Conservation (phyloP, 2,113 vertebrate species). For the Rhipidura dahli region DNA sequence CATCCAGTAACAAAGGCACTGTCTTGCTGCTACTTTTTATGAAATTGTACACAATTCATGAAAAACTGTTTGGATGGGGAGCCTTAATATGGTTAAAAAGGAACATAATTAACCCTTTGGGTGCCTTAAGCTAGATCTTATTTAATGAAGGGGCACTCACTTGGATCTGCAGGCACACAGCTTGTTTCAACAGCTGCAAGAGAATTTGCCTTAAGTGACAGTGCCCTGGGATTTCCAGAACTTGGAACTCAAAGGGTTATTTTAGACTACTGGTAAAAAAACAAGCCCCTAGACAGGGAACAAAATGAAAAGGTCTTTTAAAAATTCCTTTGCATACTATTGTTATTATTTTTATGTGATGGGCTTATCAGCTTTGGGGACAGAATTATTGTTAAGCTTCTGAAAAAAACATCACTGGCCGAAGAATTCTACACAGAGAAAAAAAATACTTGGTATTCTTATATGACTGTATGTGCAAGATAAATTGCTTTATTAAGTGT, state of each 20-base stretch:
- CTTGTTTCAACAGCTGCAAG: not conserved
- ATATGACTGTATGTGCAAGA: not conserved
- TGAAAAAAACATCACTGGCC: not conserved
- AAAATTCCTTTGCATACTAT: not conserved
- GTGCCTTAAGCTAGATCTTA: slow-evolving; percentile 56
- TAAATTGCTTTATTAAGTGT: not conserved
- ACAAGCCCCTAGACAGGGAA: not conserved
- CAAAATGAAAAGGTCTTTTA: not conserved
- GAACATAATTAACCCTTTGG: slow-evolving; percentile 43
- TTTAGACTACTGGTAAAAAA: not conserved
- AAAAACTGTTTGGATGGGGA: slow-evolving; percentile 7
- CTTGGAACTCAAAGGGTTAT: slow-evolving; percentile 42
- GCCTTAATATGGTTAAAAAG: slow-evolving; percentile 53
- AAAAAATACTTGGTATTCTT: not conserved
- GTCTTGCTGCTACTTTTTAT: slow-evolving; percentile 27
- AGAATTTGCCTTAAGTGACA: slow-evolving; percentile 58
- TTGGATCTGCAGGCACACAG: not conserved
- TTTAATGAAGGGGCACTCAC: not conserved
- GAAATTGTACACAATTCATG: not conserved
- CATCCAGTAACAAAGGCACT: not conserved
- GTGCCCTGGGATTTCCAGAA: slow-evolving; percentile 17
- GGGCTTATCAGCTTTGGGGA: not conserved
- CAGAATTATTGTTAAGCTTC: not conserved
- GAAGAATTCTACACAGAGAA: not conserved
- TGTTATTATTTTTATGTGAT: not conserved